Evolutionary conservation across 2,113 vertebrate genomes (phyloP), one percentile per base, ranked within the genome.

Genomic region (Orthonyx spaldingii): DNA sequence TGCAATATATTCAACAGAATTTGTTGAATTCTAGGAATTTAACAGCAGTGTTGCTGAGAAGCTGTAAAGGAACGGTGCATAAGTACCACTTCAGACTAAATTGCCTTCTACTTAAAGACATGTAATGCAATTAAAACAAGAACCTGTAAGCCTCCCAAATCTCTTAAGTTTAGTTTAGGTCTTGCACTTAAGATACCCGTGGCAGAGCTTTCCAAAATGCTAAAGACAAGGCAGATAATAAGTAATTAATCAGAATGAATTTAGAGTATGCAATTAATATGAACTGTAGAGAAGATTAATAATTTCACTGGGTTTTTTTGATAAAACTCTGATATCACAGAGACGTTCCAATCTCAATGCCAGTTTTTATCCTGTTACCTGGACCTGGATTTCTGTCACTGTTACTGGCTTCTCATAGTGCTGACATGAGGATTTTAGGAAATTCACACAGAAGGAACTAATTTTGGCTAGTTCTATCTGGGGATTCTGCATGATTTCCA

Each of bases 71-170:
- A 97, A 95, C 84, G 80, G 94, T 78, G 79, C 70, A 5, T 72
- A 95, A 98, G 94, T 87, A 89, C 94, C 96, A 98, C 98, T 98
- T 97, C 94, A 98, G 89, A 94, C 94, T 95, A 95, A 98, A 98
- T 98, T 96, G 97, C 96, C 97, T 94, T 93, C 97, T 96, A 88
- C 97, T 98, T 98, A 96, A 53, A 97, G 95, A 94, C 76, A 14
- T 76, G 90, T 97, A 97, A 97, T 96, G 95, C 95, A 98, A 98
- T 98, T 98, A 98, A 97, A 95, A 94, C 33, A 85, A 97, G 97
- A 91, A 94, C 91, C 88, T 97, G 60, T 76, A 91, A 96, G 87
- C 94, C 92, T 97, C 91, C 56, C 72, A 77, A 74, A 88, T 96
- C 55, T 77, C 96, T 87, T 72, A 83, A 94, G 63, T 97, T 98